These are phyloP conservation scores for Gnathonemus longibarbis DNA, from an alignment of 2,113 vertebrate species.

Conservation along the genomic window DNA sequence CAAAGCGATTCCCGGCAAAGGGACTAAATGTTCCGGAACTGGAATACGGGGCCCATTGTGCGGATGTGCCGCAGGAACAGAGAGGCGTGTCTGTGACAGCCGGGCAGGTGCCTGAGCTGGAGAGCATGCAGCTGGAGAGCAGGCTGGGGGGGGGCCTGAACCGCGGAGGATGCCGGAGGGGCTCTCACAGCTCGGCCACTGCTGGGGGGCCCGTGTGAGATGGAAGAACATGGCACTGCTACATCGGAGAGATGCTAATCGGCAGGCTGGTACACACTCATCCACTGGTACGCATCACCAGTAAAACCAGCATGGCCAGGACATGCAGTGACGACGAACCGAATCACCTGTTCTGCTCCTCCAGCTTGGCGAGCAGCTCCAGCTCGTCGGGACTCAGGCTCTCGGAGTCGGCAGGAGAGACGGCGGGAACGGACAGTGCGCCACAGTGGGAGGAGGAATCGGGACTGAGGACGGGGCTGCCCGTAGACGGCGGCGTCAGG, in stretches of 20 bases:
- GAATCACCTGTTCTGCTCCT: slow-evolving; percentile 87
- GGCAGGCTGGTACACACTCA: not conserved
- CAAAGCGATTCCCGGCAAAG: not conserved
- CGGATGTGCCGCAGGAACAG: not conserved
- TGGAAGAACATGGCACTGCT: not conserved
- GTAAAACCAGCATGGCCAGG: not conserved
- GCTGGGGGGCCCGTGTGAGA: not conserved
- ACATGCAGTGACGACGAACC: not conserved
- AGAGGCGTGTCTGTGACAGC: not conserved
- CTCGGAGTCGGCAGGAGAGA: slow-evolving; percentile 82
- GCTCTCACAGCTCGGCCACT: not conserved
- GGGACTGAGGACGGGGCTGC: slow-evolving; percentile 82
- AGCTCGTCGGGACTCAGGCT: slow-evolving; percentile 90
- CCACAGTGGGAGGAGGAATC: slow-evolving; percentile 86
- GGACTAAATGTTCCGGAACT: not conserved
- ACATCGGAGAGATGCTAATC: not conserved
- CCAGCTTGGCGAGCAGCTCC: slow-evolving; percentile 87
- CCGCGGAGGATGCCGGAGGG: not conserved
- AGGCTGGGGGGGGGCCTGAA: not conserved
- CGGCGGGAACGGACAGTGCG: slow-evolving; percentile 62
- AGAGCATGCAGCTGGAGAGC: not conserved
- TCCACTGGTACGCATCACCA: not conserved
- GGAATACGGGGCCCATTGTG: not conserved
- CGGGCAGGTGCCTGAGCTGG: not conserved
- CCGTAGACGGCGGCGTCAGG: slow-evolving; percentile 59